Conservation (phyloP, 2,113 vertebrate species). For the Takifugu flavidus region DNA sequence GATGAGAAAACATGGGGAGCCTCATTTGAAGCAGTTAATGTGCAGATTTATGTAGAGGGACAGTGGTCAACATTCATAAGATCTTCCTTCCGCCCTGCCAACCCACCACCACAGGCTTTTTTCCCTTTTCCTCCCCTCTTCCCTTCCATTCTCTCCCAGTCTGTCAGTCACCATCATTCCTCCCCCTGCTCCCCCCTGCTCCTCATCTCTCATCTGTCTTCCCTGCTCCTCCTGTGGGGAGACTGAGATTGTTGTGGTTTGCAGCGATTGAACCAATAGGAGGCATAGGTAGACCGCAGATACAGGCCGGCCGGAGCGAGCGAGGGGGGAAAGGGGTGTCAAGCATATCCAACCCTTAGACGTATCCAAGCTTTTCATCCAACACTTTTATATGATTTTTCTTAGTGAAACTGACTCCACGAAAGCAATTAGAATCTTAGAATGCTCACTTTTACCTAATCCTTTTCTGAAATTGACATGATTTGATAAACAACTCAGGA, state of each 20-base stretch:
- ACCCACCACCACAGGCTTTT: conserved; percentile 43
- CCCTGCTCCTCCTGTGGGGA: conserved; percentile 36
- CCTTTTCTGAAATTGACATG: no score
- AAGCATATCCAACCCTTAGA: neutral
- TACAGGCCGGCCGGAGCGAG: conserved; percentile 48
- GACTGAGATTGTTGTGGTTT: conserved; percentile 69
- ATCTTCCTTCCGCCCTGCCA: conserved; percentile 55
- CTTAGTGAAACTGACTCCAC: neutral
- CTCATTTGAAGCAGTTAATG: conserved; percentile 79
- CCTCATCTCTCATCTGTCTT: conserved; percentile 46
- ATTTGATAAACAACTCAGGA: no score
- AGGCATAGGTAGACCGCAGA: conserved; percentile 85
- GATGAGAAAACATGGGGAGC: conserved; percentile 69
- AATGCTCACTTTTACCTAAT: no score
- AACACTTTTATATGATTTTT: neutral
- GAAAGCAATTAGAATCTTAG: no score
- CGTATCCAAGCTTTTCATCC: neutral
- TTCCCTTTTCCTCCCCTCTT: conserved; percentile 24
- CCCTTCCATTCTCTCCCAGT: conserved; percentile 40
- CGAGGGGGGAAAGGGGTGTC: neutral
- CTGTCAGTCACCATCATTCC: conserved; percentile 59
- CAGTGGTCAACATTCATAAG: conserved; percentile 78
- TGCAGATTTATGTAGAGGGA: conserved; percentile 80
- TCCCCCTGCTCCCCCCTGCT: conserved; percentile 44
- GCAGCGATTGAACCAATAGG: conserved; percentile 82